phyloP scores from a whole-genome alignment of 2,113 vertebrate species.

The Brachyhypopomus gauderio region DNA sequence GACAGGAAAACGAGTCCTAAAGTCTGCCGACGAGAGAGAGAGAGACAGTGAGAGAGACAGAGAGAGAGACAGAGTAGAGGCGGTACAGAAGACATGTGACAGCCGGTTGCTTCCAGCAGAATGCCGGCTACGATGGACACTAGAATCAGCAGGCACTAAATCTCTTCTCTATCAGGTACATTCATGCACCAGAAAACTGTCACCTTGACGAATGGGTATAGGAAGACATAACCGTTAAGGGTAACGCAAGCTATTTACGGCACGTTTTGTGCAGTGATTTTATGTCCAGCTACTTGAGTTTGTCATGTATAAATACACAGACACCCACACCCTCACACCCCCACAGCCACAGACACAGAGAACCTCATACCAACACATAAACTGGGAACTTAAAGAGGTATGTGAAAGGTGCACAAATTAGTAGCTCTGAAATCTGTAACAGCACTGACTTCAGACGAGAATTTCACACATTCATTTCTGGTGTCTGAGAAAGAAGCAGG shows the following conservation, averaged over 20 bases:
- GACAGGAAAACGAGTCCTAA: not conserved
- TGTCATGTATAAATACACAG: not conserved
- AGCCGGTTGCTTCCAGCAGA: constrained; percentile 46
- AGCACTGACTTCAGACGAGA: not conserved
- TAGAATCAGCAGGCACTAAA: constrained; percentile 64
- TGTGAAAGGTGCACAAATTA: not conserved
- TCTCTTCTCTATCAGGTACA: constrained; percentile 65
- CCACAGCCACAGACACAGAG: no score
- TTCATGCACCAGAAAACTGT: not conserved
- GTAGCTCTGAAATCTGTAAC: not conserved
- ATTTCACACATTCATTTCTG: constrained; percentile 1
- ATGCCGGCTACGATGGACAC: constrained; percentile 68
- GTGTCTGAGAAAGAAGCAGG: not conserved
- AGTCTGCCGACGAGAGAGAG: not conserved
- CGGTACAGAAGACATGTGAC: constrained; percentile 65
- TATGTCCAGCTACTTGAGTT: not conserved
- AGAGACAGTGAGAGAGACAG: not conserved
- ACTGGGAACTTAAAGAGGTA: not conserved
- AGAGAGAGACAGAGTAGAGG: constrained; percentile 14
- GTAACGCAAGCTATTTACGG: not conserved
- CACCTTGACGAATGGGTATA: no score
- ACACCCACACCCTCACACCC: not conserved
- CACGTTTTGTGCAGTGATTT: not conserved
- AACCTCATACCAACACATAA: not conserved
- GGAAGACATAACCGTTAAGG: not conserved